Evolutionary conservation across 2,888 invertebrate species (phyloP), one percentile per base, ranked within the genome.

Genomic region (Isotomurus palustris): DNA sequence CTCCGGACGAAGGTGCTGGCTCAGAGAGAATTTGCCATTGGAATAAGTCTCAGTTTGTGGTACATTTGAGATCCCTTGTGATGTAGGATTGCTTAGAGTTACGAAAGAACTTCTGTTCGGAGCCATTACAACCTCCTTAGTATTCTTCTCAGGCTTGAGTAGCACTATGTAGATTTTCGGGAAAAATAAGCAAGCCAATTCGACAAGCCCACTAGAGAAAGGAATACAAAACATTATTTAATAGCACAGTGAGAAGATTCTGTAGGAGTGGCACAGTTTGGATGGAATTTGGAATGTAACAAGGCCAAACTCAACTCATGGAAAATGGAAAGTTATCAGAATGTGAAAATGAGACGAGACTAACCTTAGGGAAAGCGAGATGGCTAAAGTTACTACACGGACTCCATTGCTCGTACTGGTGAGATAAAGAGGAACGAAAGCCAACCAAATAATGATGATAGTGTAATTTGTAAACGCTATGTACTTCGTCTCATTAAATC

Each of bases 401-500:
- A 80, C 76, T n/a, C 74, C 73, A 61, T 77, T 78, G 68, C 75
- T 78, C 10, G 76, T 75, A 17, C 79, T 78, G 2, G 78, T 76
- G 40, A 81, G 72, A 67, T 79, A 81, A 1, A 81, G 74, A 0
- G 81, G 80, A 0, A 81, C 77, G 67, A 81, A 81, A 0, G 80
- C 80, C 51, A 81, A 72, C 81, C 81, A 81, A 21, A 81, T 75
- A 29, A 82, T 75, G 67, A 79, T 77, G 22, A 80, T 80, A 1
- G 81, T 80, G 72, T 81, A 81, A 68, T 79, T 80, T 14, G 80
- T 80, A 71, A 81, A 81, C 5, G 79, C 79, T 55, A 82, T 79
- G 70, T 78, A 78, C 10, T 79, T 75, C 0, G 81, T 78, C 72
- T 82, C 81, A 72, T 81, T 81, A 73, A 81, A 81, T 1, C 81